These are phyloP conservation scores for Pseudochirops corinnae DNA, from an alignment of 2,797 vertebrate genomes.

Conservation along the genomic window DNA sequence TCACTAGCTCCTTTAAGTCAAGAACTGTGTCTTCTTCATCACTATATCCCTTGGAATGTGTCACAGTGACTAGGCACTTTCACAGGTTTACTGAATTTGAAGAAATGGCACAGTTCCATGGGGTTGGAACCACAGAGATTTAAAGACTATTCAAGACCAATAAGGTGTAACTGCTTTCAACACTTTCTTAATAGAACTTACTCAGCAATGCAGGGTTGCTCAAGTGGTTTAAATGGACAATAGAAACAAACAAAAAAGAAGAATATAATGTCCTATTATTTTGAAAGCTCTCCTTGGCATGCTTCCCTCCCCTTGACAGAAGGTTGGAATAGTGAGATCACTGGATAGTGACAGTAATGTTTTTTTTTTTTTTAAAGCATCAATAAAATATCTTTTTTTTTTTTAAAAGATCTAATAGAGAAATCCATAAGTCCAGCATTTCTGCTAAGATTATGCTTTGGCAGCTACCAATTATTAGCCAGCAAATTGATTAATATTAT, in stretches of 20 bases:
- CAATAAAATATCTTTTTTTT: not conserved
- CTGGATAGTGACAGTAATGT: not conserved
- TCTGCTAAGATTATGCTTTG: slow-evolving; percentile 61
- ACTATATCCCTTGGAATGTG: not conserved
- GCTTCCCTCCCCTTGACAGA: not conserved
- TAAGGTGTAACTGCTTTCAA: not conserved
- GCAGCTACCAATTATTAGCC: slow-evolving; percentile 42
- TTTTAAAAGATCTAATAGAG: not conserved
- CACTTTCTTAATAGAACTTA: slow-evolving; percentile 30
- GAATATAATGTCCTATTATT: slow-evolving; percentile 58
- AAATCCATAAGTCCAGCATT: slow-evolving; percentile 60
- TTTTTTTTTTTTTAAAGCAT: not conserved
- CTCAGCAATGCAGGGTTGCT: slow-evolving; percentile 40
- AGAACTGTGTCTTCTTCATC: not conserved
- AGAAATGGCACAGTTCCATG: not conserved
- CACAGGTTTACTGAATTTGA: not conserved
- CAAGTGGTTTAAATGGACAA: slow-evolving; percentile 44
- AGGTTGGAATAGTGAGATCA: not conserved
- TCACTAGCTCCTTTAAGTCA: not conserved
- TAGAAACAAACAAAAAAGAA: slow-evolving; percentile 49
- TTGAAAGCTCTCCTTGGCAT: slow-evolving; percentile 59
- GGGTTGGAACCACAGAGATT: not conserved
- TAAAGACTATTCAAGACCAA: not conserved
- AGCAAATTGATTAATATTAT: slow-evolving; percentile 32
- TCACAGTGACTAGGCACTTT: not conserved